A percentile compares a stretch with the other conserved stretches of the same genome.
phyloP scores from a whole-genome alignment of 1,140 invertebrate genomes.

The Matsumurasca onukii region DNA sequence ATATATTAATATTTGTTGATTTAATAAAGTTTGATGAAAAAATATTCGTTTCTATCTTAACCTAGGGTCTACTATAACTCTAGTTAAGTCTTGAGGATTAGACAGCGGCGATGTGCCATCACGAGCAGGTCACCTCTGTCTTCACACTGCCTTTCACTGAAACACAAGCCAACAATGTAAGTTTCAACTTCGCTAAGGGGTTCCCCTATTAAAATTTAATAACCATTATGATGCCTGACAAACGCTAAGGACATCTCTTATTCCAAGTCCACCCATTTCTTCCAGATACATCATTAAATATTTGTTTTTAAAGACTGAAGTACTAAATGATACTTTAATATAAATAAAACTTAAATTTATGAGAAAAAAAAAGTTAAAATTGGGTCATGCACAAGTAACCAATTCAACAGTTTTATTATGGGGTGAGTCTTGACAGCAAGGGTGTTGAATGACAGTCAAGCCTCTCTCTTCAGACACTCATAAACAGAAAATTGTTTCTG shows the following conservation, averaged over 20 bases:
- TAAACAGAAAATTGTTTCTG: too few species aligned
- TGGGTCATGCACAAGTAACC: too few species aligned
- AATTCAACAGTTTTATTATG: too few species aligned
- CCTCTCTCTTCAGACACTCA: too few species aligned
- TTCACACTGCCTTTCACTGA: constrained; percentile 1
- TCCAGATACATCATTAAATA: neutral
- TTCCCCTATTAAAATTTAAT: neutral
- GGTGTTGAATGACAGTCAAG: too few species aligned
- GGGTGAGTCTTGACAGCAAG: too few species aligned
- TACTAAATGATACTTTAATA: neutral
- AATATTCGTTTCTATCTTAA: constrained; percentile 23
- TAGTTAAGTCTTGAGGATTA: constrained; percentile 17
- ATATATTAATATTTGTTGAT: constrained; percentile 18
- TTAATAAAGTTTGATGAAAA: constrained; percentile 18
- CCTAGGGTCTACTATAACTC: neutral
- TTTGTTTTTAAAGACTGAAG: neutral
- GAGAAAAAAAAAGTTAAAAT: too few species aligned
- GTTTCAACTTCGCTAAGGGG: neutral
- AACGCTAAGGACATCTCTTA: neutral
- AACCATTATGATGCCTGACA: neutral
- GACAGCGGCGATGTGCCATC: neutral
- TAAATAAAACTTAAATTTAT: too few species aligned
- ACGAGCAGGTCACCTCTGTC: constrained; percentile 20
- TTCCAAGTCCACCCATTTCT: neutral
- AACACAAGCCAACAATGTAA: neutral